phyloP scores from a whole-genome alignment of 1,140 invertebrate species.

The Drosophila sp. region DNA sequence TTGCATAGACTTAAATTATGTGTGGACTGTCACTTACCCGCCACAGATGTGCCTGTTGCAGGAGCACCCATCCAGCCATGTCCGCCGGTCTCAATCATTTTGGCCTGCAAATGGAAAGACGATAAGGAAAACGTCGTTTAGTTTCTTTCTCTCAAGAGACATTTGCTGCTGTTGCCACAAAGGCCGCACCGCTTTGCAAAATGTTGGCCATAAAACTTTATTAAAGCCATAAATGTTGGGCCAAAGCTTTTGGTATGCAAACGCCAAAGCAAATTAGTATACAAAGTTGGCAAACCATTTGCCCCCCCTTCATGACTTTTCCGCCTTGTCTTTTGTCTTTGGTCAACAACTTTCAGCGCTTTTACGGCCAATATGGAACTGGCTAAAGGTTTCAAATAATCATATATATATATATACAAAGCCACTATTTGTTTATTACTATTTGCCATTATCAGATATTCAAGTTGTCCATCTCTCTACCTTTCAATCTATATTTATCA shows the following conservation, averaged over 20 bases:
- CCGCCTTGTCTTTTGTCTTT: conserved; percentile 63
- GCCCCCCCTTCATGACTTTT: conserved; percentile 1
- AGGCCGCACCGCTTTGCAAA: conserved; percentile 36
- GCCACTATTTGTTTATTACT: conserved; percentile 73
- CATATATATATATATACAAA: conserved; percentile 3
- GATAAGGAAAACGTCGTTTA: conserved; percentile 48
- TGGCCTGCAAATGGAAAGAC: conserved; percentile 67
- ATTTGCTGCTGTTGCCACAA: neutral
- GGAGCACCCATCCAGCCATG: conserved; percentile 82
- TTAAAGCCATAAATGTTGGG: conserved; percentile 78
- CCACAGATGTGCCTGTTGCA: conserved; percentile 78
- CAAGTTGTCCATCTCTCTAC: conserved; percentile 23
- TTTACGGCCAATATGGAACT: conserved; percentile 44
- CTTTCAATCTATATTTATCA: neutral
- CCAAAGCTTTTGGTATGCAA: conserved; percentile 71
- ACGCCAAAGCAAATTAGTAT: conserved; percentile 80
- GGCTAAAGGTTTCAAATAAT: conserved; percentile 37
- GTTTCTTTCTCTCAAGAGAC: conserved; percentile 2
- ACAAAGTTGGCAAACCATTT: conserved; percentile 69
- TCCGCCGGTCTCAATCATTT: conserved; percentile 82
- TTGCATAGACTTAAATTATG: conserved; percentile 5
- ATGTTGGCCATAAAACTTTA: conserved; percentile 80
- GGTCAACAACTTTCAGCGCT: conserved; percentile 32
- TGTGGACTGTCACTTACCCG: conserved; percentile 72
- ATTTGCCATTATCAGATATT: conserved; percentile 66